Conservation (phyloP, 1,140 invertebrate species). For the Formica exsecta region DNA sequence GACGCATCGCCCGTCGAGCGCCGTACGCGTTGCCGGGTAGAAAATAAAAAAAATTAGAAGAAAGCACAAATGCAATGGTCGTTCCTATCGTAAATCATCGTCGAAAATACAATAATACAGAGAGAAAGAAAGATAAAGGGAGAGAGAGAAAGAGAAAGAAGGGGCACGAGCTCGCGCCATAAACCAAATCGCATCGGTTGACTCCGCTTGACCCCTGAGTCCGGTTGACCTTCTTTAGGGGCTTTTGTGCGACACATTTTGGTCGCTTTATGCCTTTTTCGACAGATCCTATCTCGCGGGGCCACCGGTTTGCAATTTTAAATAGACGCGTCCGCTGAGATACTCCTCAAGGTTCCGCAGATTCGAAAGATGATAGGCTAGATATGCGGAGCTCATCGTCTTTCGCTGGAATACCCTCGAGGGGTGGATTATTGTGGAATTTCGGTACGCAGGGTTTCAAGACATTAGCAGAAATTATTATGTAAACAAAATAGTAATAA, state of each 20-base stretch:
- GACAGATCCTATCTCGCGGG: conserved; percentile 49
- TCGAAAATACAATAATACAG: conserved; percentile 75
- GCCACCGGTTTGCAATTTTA: conserved; percentile 65
- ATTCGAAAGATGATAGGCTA: conserved; percentile 65
- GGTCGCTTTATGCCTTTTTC: conserved; percentile 68
- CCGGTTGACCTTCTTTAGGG: conserved; percentile 66
- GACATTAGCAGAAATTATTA: conserved; percentile 44
- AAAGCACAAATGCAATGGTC: conserved; percentile 43
- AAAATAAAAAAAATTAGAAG: conserved; percentile 36
- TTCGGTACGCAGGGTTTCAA: conserved; percentile 40
- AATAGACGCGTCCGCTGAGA: conserved; percentile 62
- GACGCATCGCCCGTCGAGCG: conserved; percentile 20
- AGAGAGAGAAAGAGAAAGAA: conserved; percentile 56
- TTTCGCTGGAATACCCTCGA: conserved; percentile 43
- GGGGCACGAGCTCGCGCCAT: conserved; percentile 66
- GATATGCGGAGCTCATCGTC: conserved; percentile 68
- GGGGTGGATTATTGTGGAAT: neutral
- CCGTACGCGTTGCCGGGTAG: neutral
- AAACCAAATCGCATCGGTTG: conserved; percentile 78
- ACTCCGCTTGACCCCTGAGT: conserved; percentile 74
- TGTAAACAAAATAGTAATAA: neutral
- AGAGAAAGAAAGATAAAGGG: too few relatives aligned
- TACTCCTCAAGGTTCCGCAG: conserved; percentile 67
- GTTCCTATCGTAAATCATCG: conserved; percentile 74
- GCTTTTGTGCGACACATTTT: conserved; percentile 73